These are phyloP conservation scores for Galeopsomyia nigrocyanea DNA, from an alignment of 2,888 invertebrate species.

Conservation along the genomic window DNA sequence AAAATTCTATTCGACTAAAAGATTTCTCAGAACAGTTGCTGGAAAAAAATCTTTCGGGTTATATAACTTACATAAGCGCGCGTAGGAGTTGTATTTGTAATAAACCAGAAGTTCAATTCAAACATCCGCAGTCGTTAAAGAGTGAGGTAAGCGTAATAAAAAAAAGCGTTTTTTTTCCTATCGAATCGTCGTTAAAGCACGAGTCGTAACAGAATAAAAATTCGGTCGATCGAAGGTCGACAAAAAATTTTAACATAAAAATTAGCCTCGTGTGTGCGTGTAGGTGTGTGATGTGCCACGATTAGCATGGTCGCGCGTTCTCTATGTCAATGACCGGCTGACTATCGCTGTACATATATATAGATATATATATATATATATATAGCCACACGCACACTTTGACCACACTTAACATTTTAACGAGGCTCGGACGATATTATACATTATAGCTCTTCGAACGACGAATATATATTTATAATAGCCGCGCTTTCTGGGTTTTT, in stretches of 20 bases:
- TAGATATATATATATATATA: background rate
- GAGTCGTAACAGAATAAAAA: background rate
- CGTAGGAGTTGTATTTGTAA: no score
- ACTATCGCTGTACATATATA: background rate
- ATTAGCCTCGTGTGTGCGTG: background rate
- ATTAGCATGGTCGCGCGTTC: slow-evolving; percentile 15
- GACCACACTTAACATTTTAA: slow-evolving; percentile 27
- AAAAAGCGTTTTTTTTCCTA: no score
- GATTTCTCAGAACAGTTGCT: no score
- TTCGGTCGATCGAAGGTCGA: slow-evolving; percentile 42
- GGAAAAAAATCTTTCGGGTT: no score
- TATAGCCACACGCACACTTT: background rate
- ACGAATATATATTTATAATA: no score
- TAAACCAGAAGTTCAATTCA: no score
- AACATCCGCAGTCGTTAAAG: no score
- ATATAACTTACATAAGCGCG: no score
- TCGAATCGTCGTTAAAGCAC: no score
- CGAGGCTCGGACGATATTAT: background rate
- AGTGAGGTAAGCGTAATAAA: no score
- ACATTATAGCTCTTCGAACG: no score
- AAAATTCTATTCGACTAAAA: no score
- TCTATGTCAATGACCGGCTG: slow-evolving; percentile 42
- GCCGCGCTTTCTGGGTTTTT: background rate
- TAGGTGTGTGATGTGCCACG: background rate
- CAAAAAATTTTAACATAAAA: slow-evolving; percentile 38